Base-by-base conservation (phyloP, 2,113 vertebrate genomes). In the Heteronetta atricapilla region DNA sequence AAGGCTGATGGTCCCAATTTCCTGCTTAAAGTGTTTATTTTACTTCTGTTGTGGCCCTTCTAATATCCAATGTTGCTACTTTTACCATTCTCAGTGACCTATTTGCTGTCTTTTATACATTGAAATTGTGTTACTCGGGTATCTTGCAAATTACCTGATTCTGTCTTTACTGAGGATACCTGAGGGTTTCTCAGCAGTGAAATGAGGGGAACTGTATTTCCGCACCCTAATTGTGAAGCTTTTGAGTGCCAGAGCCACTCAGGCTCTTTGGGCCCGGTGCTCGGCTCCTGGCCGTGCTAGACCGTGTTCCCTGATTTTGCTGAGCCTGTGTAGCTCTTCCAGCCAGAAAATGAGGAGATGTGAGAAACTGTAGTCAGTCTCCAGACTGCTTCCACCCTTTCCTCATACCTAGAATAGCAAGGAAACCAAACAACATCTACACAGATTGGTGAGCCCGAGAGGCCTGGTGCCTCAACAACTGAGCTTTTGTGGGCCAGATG, bases 401-500 rank as follows among this genome's bases (percentile, higher is more conserved):
- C 16, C 3, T 87, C 10, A 13, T 60, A 20, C 15, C 16, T 68
- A 31, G 42, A 79, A 66, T 9, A 94, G 8, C 59, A 56, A 21
- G 23, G 50, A 52, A 76, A 77, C 8, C 23, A 83, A 67, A 74
- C 0, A 6, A 28, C 3, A 42, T 31, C 46, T 91, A 18, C 7
- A 31, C 34, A 34, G 36, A 31, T 16, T 59, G 40, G 13, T 34
- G 13, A 31, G 18, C 10, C 15, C 18, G 44, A 17, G 12, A 31
- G 11, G 1, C 66, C 53, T 9, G 4, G 7, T 72, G 29, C 4
- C 12, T 4, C 1, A 0, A 13, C 2, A 75, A 3, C 40, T 82
- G 31, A 84, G 11, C 13, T 36, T 52, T 42, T 79, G 48, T 29
- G 18, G 10, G 79, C 48, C 42, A 53, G 68, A 42, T 0, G 2